Percentiles rank a stretch among this genome's conserved stretches.
Conservation (phyloP, 2,888 invertebrate species). For the Leptopterna dolabrata region DNA sequence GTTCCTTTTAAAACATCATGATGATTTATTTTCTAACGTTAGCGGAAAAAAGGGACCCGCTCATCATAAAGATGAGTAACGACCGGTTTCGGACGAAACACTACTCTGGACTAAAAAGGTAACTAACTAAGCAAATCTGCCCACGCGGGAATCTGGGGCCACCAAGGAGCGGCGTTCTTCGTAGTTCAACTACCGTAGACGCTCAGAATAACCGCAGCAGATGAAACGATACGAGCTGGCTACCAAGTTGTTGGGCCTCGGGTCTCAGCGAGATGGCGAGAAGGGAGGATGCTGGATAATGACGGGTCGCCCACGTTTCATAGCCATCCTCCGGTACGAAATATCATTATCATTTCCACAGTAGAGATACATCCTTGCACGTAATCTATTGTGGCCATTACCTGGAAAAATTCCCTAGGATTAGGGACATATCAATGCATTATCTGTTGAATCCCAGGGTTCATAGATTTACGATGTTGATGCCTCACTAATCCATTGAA, state of each 20-base stretch:
- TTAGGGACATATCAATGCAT: neutral
- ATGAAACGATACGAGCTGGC: conserved; percentile 32
- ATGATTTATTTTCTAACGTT: neutral
- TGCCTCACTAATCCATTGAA: no score
- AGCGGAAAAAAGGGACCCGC: neutral
- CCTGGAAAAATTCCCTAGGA: neutral
- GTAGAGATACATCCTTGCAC: neutral
- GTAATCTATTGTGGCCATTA: neutral
- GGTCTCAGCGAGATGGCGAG: neutral
- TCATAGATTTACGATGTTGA: no score
- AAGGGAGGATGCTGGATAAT: neutral
- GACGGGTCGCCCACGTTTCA: neutral
- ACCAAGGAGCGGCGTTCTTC: conserved; percentile 15
- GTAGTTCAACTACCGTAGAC: neutral
- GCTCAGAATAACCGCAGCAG: neutral
- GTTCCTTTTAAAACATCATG: neutral
- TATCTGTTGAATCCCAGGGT: no score
- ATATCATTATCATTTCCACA: neutral
- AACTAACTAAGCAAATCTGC: conserved; percentile 17
- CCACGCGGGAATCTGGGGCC: conserved; percentile 5
- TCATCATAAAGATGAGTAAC: conserved; percentile 20
- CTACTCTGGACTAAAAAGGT: neutral
- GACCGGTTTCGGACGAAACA: neutral
- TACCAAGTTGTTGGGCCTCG: neutral
- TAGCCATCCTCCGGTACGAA: neutral